Percentiles rank a stretch among this genome's conserved stretches.
Evolutionary conservation across 2,888 invertebrate genomes (phyloP).

Genomic region (Agrypnus murinus): DNA sequence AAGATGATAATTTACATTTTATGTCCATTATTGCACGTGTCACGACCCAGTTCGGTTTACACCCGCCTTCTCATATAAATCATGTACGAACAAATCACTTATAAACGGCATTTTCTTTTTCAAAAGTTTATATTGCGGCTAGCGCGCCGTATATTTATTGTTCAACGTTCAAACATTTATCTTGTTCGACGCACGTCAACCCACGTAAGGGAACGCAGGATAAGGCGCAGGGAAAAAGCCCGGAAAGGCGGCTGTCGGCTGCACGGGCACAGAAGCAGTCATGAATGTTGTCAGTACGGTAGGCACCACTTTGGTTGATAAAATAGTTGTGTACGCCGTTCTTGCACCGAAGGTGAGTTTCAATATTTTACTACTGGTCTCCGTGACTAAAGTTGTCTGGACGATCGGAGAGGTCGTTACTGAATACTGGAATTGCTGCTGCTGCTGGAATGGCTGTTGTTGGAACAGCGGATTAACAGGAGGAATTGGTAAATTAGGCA

Average conservation of each 20-base stretch:
- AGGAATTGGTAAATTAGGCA: conserved; percentile 67
- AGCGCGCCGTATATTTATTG: conserved; percentile 52
- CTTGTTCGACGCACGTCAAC: conserved; percentile 68
- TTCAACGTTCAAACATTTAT: conserved; percentile 56
- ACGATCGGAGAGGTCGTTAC: conserved; percentile 88
- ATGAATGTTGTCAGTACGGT: conserved; percentile 89
- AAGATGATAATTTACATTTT: conserved; percentile 47
- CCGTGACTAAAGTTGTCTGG: conserved; percentile 84
- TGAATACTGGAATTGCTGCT: conserved; percentile 80
- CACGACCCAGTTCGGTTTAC: conserved; percentile 45
- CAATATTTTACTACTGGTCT: conserved; percentile 87
- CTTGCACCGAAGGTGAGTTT: conserved; percentile 94
- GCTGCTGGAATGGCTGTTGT: conserved; percentile 73
- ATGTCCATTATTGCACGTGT: conserved; percentile 57
- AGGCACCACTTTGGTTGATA: conserved; percentile 87
- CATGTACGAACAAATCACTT: conserved; percentile 54
- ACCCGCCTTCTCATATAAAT: conserved; percentile 45
- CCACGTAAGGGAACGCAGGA: conserved; percentile 84
- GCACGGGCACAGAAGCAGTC: conserved; percentile 85
- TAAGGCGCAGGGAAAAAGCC: conserved; percentile 87
- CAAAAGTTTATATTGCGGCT: conserved; percentile 48
- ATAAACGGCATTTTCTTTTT: conserved; percentile 51
- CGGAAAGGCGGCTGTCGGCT: conserved; percentile 80
- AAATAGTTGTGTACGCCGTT: conserved; percentile 90
- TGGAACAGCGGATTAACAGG: conserved; percentile 74